phyloP scores from a whole-genome alignment of 2,797 vertebrate genomes.

The Gymnodraco acuticeps region DNA sequence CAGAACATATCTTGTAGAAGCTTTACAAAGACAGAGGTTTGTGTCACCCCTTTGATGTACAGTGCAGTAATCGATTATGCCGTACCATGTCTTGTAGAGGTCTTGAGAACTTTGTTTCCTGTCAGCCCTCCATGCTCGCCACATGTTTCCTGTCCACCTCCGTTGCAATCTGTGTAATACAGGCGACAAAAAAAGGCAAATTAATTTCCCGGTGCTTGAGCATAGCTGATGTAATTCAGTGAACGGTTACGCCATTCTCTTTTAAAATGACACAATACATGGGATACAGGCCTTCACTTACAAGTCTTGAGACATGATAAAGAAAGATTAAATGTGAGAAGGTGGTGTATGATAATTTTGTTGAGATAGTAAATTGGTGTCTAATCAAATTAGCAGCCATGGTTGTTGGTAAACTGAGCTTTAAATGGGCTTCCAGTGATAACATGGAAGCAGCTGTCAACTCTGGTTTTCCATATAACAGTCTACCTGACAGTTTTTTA shows the following conservation, averaged over 20 bases:
- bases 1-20: background rate
- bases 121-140: background rate
- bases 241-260: background rate
- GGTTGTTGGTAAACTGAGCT: constrained; percentile 22
- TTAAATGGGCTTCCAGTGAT: constrained; percentile 39
- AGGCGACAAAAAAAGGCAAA: background rate
- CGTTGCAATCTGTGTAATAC: background rate
- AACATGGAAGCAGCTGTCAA: constrained; percentile 40
- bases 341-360: constrained; percentile 24
- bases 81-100: background rate
- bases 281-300: background rate
- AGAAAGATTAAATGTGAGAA: constrained; percentile 10
- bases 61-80: background rate
- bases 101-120: constrained; percentile 4
- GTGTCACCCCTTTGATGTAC: background rate
- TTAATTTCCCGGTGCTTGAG: background rate
- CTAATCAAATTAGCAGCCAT: constrained; percentile 44
- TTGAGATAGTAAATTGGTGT: constrained; percentile 25
- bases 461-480: background rate
- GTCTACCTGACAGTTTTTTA: background rate
- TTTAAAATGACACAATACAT: background rate
- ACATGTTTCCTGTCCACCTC: background rate
- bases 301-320: background rate
- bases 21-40: background rate
- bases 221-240: background rate